phyloP scores from a whole-genome alignment of 2,888 invertebrate genomes.

The Tipula vernalis region DNA sequence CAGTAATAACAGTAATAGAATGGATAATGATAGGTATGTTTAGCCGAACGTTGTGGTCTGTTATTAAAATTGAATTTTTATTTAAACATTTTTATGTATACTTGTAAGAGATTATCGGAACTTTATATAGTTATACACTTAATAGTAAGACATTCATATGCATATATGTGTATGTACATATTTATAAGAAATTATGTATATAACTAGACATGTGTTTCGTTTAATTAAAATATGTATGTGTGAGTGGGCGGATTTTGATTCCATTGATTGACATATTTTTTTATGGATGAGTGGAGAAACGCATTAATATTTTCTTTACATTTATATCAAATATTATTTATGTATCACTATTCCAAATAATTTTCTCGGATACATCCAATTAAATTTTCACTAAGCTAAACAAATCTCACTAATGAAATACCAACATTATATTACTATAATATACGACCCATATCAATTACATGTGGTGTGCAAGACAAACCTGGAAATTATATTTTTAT shows the following conservation, averaged over 20 bases:
- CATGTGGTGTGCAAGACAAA: neutral
- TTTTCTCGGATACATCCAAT: neutral
- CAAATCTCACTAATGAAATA: no score
- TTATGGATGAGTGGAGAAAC: neutral
- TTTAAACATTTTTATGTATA: neutral
- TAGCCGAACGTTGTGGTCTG: neutral
- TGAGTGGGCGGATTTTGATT: neutral
- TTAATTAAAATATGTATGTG: neutral
- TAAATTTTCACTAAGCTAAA: neutral
- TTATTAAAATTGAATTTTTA: neutral
- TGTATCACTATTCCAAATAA: neutral
- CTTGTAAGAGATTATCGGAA: neutral
- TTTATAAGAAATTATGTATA: neutral
- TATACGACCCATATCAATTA: neutral
- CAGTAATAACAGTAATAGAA: neutral
- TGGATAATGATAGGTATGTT: neutral
- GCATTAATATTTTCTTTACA: neutral
- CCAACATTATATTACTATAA: neutral
- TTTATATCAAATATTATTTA: neutral
- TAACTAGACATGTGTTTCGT: neutral
- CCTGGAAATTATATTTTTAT: neutral
- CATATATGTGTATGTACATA: no score
- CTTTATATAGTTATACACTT: neutral
- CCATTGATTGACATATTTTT: neutral
- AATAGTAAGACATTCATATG: neutral